phyloP scores from a whole-genome alignment of 2,797 vertebrate genomes.

The Spinus olivaceus region DNA sequence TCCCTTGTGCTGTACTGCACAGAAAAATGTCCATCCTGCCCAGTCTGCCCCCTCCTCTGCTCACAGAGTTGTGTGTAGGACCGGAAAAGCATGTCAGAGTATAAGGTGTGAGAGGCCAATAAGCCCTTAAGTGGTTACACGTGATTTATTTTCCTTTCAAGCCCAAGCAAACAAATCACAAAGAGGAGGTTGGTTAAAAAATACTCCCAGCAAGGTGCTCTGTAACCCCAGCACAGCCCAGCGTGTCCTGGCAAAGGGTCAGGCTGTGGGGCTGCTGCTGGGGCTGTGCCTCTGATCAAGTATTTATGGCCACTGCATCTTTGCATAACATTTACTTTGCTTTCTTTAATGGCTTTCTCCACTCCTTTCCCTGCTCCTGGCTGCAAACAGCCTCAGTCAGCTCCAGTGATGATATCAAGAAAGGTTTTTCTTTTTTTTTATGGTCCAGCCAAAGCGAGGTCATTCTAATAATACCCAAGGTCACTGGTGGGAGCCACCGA shows the following conservation, averaged over 20 bases:
- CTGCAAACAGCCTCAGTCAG: constrained; percentile 37
- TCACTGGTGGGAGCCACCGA: constrained; percentile 84
- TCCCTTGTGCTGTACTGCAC: fast-evolving
- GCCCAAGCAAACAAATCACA: neutral
- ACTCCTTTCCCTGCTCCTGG: neutral
- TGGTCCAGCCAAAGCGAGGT: constrained; percentile 86
- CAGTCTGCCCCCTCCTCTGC: neutral
- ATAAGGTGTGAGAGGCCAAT: neutral
- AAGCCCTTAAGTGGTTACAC: neutral
- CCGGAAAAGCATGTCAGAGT: neutral
- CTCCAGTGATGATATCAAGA: constrained; percentile 83
- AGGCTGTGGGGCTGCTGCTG: constrained; percentile 63
- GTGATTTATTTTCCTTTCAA: neutral
- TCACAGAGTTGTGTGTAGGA: neutral
- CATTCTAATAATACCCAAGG: constrained; percentile 88
- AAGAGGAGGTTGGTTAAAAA: neutral
- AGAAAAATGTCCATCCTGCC: neutral
- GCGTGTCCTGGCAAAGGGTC: constrained; percentile 69
- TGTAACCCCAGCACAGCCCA: constrained; percentile 45
- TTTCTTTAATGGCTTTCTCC: constrained; percentile 60
- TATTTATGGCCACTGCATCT: constrained; percentile 77
- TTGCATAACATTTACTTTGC: constrained; percentile 74
- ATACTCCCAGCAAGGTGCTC: neutral
- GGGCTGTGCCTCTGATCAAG: constrained; percentile 72
- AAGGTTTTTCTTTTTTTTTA: constrained; percentile 64